phyloP scores from a whole-genome alignment of 2,888 invertebrate species.

The Caenorhabditis wallacei region DNA sequence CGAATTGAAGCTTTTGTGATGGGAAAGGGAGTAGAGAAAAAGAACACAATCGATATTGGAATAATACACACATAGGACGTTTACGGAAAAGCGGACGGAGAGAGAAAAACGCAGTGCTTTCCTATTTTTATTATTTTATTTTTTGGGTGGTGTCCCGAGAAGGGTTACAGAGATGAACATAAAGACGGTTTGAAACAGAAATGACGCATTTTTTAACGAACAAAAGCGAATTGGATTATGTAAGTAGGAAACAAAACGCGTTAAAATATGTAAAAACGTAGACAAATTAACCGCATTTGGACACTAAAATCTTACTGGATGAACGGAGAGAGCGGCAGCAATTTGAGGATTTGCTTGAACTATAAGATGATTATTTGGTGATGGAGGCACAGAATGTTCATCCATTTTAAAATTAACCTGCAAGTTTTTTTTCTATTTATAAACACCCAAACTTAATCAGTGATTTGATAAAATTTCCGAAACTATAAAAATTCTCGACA shows the following conservation, averaged over 20 bases:
- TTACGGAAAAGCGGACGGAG: conserved; percentile 24
- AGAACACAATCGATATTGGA: conserved; percentile 40
- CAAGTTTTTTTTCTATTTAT: not conserved
- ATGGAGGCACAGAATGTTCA: conserved; percentile 24
- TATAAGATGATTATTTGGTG: conserved; percentile 44
- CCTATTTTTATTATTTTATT: conserved; percentile 30
- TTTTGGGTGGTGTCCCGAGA: conserved; percentile 11
- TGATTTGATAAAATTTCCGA: too few species aligned
- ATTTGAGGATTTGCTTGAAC: conserved; percentile 58
- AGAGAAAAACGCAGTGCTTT: conserved; percentile 24
- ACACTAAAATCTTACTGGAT: conserved; percentile 36
- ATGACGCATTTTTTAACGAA: conserved; percentile 18
- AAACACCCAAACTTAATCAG: not conserved
- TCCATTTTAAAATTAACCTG: conserved; percentile 41
- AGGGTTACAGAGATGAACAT: conserved; percentile 17
- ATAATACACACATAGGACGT: conserved; percentile 28
- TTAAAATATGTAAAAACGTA: not conserved
- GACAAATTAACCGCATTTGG: not conserved
- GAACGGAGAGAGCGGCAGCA: conserved; percentile 48
- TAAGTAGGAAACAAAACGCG: not conserved
- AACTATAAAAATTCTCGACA: too few species aligned
- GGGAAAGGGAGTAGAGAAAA: not conserved
- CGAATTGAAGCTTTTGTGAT: conserved; percentile 37
- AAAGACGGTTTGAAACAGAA: conserved; percentile 15
- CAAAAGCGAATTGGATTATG: not conserved